These are phyloP conservation scores for Mola mola DNA, from an alignment of 2,113 vertebrate genomes.

Conservation along the genomic window DNA sequence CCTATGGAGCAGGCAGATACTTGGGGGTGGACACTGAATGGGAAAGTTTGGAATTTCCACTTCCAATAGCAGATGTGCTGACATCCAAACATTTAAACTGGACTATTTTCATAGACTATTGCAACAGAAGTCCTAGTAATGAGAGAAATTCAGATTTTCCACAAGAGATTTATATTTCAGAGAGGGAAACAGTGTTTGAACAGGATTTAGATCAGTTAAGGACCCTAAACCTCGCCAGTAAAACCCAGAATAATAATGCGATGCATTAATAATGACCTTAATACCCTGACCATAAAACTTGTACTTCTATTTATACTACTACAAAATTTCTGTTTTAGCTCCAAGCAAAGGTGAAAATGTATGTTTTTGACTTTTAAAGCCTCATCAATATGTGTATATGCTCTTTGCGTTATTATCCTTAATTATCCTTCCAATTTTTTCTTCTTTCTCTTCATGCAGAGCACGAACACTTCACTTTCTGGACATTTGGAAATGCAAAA, in stretches of 20 bases:
- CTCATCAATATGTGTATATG: no score
- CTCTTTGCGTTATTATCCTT: no score
- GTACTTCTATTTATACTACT: no score
- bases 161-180: slow-evolving; percentile 20
- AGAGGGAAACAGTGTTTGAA: slow-evolving; percentile 18
- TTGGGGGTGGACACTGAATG: slow-evolving; percentile 32
- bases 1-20: slow-evolving; percentile 7
- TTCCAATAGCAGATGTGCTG: slow-evolving; percentile 39
- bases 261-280: not conserved
- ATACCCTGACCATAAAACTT: not conserved
- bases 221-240: not conserved
- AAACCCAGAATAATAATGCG: not conserved
- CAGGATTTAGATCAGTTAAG: slow-evolving; percentile 3
- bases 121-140: slow-evolving; percentile 26
- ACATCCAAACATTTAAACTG: slow-evolving; percentile 31
- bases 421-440: no score
- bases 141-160: slow-evolving; percentile 26
- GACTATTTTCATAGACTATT: slow-evolving; percentile 17
- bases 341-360: not conserved
- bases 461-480: no score
- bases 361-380: no score
- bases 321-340: no score
- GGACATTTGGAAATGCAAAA: no score
- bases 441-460: no score
- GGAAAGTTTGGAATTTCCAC: slow-evolving; percentile 20